Evolutionary conservation across 2,113 vertebrate species (phyloP), one percentile per base, ranked within the genome.

Genomic region (Arothron firmamentum): DNA sequence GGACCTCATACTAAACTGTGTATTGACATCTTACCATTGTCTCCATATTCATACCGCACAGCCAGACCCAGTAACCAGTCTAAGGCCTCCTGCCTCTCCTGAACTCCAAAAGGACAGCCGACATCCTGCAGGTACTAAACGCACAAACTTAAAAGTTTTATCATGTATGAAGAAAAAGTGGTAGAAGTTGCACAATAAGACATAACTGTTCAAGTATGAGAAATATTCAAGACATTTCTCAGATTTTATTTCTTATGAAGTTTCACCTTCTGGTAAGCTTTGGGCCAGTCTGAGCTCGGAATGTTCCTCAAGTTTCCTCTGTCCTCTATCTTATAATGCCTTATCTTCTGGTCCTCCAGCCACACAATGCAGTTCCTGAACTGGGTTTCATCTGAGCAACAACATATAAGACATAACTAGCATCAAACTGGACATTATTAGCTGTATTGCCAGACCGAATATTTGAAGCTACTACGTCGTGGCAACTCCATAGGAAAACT

Each of bases 291-390:
- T 1, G 91, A 93, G 51, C 89, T 96, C 50, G 94, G 94, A 70
- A 98, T 96, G 85, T 99, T 98, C 66, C 96, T 93, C 75, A 99
- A 79, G 72, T 94, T 96, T 6, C 95, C 96, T 56, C 97, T 67
- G 64, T 99, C 97, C 86, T 99, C 97, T 12, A 99, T 99, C 79
- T 96, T 98, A 79, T 99, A 98, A 70, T 98, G 95, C 58, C 97
- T 78, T 68, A 99, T 95, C 81, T 99, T 99, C 89, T 99, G 97
- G 83, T 99, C 97, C 88, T 99, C 97, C 1, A 99, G 92, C 97
- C 97, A 99, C 66, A 99, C 95, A 13, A 99, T 92, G 73, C 97
- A 95, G 74, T 99, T 99, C 82, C 96, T 93, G 75, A 95, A 98
- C 80, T 98, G 95, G 0, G 94, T 94, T 80, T 99, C 97, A 92